Percentiles rank a stretch among this genome's conserved stretches.
These are phyloP conservation scores for Dichetophora obliterata DNA, from an alignment of 2,888 invertebrate genomes.

Conservation along the genomic window DNA sequence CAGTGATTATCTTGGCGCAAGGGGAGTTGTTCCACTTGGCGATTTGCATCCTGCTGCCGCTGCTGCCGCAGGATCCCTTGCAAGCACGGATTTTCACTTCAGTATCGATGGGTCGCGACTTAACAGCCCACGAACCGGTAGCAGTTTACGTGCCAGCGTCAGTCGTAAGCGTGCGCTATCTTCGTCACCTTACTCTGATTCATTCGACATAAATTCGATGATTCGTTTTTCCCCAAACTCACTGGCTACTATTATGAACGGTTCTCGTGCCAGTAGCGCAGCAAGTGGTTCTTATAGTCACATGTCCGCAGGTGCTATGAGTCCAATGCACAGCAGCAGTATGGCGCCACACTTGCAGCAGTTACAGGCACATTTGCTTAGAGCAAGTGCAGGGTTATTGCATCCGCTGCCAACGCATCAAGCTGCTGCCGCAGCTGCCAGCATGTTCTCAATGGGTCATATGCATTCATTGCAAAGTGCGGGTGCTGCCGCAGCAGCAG, in stretches of 20 bases:
- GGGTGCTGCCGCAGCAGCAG: conserved; percentile 15
- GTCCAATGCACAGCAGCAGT: conserved; percentile 77
- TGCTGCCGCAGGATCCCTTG: conserved; percentile 74
- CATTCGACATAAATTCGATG: conserved; percentile 95
- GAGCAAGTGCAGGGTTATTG: conserved; percentile 70
- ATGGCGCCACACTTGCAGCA: conserved; percentile 79
- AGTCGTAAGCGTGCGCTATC: conserved; percentile 93
- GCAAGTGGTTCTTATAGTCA: conserved; percentile 97
- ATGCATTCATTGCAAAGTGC: conserved; percentile 51
- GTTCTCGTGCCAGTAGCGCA: conserved; percentile 81
- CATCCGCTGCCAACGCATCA: conserved; percentile 67
- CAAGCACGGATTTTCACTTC: conserved; percentile 90
- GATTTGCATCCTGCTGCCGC: conserved; percentile 73
- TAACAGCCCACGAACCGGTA: conserved; percentile 76
- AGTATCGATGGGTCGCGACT: conserved; percentile 84
- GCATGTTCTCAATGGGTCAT: conserved; percentile 65
- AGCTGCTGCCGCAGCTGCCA: conserved; percentile 53
- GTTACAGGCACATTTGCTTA: conserved; percentile 84
- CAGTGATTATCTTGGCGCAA: conserved; percentile 74
- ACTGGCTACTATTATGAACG: conserved; percentile 83
- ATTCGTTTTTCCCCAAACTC: conserved; percentile 96
- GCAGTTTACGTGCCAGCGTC: conserved; percentile 74
- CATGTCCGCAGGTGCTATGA: conserved; percentile 93
- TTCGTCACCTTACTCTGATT: conserved; percentile 95
- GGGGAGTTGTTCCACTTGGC: conserved; percentile 66